Evolutionary conservation across 1,140 invertebrate genomes (phyloP).

Genomic region (Triops longicaudatus): DNA sequence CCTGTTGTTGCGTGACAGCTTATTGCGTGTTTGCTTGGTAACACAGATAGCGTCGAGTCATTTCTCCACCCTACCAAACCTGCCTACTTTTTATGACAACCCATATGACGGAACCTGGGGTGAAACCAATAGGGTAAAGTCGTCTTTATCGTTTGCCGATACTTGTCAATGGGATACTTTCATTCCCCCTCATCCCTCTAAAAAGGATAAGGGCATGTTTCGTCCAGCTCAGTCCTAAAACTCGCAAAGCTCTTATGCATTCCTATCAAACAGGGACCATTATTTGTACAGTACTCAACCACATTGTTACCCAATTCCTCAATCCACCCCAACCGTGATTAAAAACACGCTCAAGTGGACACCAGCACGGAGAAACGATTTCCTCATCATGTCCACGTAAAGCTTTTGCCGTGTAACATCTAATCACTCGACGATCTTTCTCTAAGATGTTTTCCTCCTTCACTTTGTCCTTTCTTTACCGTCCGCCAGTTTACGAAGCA

Average conservation of each 20-base stretch:
- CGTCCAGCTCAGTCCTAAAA: neutral
- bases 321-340: slow-evolving; percentile 7
- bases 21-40: slow-evolving; percentile 15
- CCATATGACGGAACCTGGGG: neutral
- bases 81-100: neutral
- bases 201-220: neutral
- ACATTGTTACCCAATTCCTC: neutral
- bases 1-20: neutral
- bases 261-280: neutral
- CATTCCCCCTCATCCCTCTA: neutral
- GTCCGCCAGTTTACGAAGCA: no score
- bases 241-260: neutral
- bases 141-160: slow-evolving; percentile 12
- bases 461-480: no score
- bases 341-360: neutral
- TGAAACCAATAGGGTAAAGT: slow-evolving; percentile 15
- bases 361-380: neutral
- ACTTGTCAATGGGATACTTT: slow-evolving; percentile 2
- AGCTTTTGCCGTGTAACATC: no score
- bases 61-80: neutral
- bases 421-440: no score
- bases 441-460: no score
- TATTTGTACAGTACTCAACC: neutral
- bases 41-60: slow-evolving; percentile 7
- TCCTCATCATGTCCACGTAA: neutral